A percentile compares a stretch with the other conserved stretches of the same genome.
Evolutionary conservation across 2,888 invertebrate species (phyloP).

Genomic region (Temnothorax ravouxi): DNA sequence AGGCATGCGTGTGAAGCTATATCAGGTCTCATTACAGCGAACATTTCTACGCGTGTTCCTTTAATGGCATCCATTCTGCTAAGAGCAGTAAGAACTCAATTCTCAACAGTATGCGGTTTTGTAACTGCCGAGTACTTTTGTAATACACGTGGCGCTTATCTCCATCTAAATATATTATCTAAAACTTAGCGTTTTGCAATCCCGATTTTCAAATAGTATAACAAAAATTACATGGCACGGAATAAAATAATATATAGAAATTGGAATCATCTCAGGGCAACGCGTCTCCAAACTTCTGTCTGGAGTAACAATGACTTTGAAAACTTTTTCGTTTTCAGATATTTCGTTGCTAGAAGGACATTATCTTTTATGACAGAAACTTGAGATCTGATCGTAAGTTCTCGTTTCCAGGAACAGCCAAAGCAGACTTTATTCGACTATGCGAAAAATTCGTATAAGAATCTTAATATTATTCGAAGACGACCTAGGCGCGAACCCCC

Average conservation of each 20-base stretch:
- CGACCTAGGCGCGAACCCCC: too few relatives aligned
- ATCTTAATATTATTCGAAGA: not conserved
- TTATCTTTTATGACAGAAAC: not conserved
- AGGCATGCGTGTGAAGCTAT: conserved; percentile 13
- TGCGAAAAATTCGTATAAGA: not conserved
- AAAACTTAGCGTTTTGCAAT: not conserved
- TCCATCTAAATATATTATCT: not conserved
- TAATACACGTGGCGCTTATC: not conserved
- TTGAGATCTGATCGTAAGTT: not conserved
- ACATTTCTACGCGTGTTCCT: conserved; percentile 16
- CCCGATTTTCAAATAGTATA: not conserved
- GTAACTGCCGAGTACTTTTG: conserved; percentile 7
- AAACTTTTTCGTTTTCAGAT: not conserved
- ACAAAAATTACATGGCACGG: not conserved
- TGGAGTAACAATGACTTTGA: too few relatives aligned
- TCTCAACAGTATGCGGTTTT: conserved; percentile 7
- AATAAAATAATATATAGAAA: not conserved
- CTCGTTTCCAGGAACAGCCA: not conserved
- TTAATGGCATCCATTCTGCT: not conserved
- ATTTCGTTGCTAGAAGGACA: not conserved
- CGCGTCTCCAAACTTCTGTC: not conserved
- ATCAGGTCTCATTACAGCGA: conserved; percentile 12
- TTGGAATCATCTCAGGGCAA: not conserved
- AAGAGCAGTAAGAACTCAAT: not conserved
- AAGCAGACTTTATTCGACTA: not conserved